Base-by-base conservation (phyloP, 2,113 vertebrate genomes). In the Chamaetylas fuelleborni region DNA sequence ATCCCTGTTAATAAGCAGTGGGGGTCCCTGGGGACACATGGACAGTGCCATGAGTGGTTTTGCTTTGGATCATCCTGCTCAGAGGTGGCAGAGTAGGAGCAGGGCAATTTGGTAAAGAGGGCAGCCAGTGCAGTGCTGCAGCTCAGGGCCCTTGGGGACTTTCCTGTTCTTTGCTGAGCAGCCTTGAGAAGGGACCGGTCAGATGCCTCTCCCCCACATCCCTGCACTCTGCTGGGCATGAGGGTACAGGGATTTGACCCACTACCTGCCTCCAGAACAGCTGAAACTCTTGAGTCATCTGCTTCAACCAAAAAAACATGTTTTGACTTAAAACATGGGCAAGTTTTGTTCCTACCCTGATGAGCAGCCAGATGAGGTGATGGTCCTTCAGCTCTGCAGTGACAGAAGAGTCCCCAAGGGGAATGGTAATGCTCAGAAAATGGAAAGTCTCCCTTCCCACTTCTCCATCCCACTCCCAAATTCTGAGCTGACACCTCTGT, bases 121-220 rank as follows among this genome's bases (percentile, higher is more conserved):
- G 23, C 5, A 4, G 14, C n/a, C 19, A 31, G 14, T 0, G 1
- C 61, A 2, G 0, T 69, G 42, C 19, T 90, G 71, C 3, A 5
- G 24, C 42, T 77, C 53, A 47, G 45, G 72, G 45, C 5, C 28
- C 31, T 43, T 24, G 14, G 50, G n/a, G 36, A n/a, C n/a, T 62
- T 61, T 11, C 1, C 36, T 42, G 36, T 74, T 73, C 28, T 81
- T 50, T 90, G 65, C 53, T 60, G 34, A 64, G 64, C 26, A 54
- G 62, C 36, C 43, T 54, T 65, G 22, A 33, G 33, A 67, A 24
- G 15, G 15, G 33, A n/a, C 22, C 0, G 1, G 38, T 31, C 33
- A 42, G 5, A 45, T 1, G 0, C 22, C 25, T 93, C 28, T 78
- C 5, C 20, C 14, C 9, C n/a, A 80, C 18, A 69, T 65, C 50